Base-by-base conservation (phyloP, 1,140 invertebrate species). In the Lasioglossum baleicum region DNA sequence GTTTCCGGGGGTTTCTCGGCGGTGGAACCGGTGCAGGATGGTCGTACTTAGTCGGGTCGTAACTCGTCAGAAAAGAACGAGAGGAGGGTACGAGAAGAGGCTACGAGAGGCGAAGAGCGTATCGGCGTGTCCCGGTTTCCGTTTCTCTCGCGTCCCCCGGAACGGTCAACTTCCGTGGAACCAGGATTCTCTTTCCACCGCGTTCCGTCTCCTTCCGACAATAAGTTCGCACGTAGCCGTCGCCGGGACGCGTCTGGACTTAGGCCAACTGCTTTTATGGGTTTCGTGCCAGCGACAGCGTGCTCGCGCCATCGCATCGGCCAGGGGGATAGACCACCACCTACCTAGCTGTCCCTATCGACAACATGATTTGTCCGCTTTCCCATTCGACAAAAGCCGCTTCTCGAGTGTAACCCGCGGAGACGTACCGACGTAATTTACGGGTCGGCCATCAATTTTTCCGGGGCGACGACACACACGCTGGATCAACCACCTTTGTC, bases 261-360 rank as follows among this genome's bases (percentile, higher is more conserved):
- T 82, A 83, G 85, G 84, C 85, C 85, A 87, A 87, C 63, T 75
- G 78, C 75, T 84, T 86, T 84, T 82, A 87, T 69, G 56, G 85
- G 63, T 70, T 65, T 79, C 79, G 75, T 79, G 75, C 35, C 68
- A 74, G 61, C 85, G 78, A 71, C 84, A 80, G 56, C 40, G 64
- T 63, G 48, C 71, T n/a, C 65, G 40, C 13, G 15, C 2, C 15
- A 5, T 2, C 0, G 64, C 20, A 17, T n/a, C 17, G 63, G 15
- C 17, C 15, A 20, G 53, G 17, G 53, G 53, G 5, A 35, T 35
- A 35, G 35, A 35, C 35, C 35, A 35, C 35, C 35, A 35, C 35
- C 53, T 6, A 6, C 6, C 7, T 17, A n/a, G 56, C 17, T 22
- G 65, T 53, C 77, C 75, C 65, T 66, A 83, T 81, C 85, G 81